Base-by-base conservation (phyloP, 2,797 vertebrate genomes). In the Gadopsis bispinosus region DNA sequence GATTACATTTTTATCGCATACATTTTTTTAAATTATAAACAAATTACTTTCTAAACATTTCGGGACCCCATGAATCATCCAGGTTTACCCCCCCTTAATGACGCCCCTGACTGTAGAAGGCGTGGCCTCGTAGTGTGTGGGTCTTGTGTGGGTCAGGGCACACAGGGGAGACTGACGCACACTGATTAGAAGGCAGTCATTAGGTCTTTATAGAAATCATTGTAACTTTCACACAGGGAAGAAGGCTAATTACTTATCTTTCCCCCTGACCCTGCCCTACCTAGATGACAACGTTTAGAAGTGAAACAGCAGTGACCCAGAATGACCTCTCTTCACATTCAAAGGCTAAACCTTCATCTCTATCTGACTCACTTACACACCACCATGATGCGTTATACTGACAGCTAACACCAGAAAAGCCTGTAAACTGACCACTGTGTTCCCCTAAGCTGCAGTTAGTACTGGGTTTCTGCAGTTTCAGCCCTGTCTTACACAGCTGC, bases 251-350 rank as follows among this genome's bases (percentile, higher is more conserved):
- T 87, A 74, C 81, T 69, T 75, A 31, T 71, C 47, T 59, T 75
- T 75, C 22, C 48, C 43, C 80, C 62, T 70, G 71, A 82, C 70
- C 35, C 17, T 51, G 69, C 56, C 60, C 47, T 71, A 54, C 55
- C 67, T 26, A 29, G 16, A 73, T 10, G 7, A 81, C 83, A 77
- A 64, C 73, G 81, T 81, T 82, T 35, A 84, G 84, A 89, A 59
- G 72, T 87, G 82, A 87, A 88, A 70, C 55, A 66, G 72, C 80
- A 47, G 13, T 87, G 89, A 93, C 88, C 92, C 90, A 66, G 59
- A 91, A 88, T 87, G 90, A 92, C 88, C 88, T 74, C 50, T 79
- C 69, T 86, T 91, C 75, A 91, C 92, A 89, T 90, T 89, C 73
- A 76, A 83, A 86, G 75, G 65, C 74, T 74, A 80, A 63, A 76